Conservation (phyloP, 1,140 invertebrate species). For the Heliconius melpomene region DNA sequence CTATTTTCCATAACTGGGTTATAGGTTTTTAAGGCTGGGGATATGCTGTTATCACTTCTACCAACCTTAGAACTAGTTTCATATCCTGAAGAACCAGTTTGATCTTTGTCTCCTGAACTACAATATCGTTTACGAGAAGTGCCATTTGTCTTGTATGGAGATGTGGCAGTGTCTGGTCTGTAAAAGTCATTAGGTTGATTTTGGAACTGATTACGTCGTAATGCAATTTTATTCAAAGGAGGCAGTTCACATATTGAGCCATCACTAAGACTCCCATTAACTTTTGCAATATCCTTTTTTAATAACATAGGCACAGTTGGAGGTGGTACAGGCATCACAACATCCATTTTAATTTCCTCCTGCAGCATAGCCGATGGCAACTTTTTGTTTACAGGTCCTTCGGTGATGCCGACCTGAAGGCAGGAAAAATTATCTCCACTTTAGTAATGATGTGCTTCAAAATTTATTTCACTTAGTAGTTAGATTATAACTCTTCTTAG, state of each 20-base stretch:
- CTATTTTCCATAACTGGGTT: constrained; percentile 78
- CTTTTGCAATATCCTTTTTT: constrained; percentile 54
- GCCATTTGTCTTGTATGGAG: constrained; percentile 52
- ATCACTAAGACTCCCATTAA: constrained; percentile 69
- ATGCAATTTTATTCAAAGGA: constrained; percentile 53
- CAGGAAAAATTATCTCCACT: constrained; percentile 81
- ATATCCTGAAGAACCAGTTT: constrained; percentile 65
- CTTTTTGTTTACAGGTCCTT: constrained; percentile 76
- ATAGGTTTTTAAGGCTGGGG: constrained; percentile 47
- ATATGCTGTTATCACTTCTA: constrained; percentile 49
- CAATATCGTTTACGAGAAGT: constrained; percentile 57
- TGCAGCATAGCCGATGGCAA: constrained; percentile 73
- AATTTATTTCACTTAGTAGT: constrained; percentile 67
- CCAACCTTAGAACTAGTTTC: constrained; percentile 61
- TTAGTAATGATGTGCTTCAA: constrained; percentile 79
- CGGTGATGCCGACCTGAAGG: constrained; percentile 81
- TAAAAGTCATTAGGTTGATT: constrained; percentile 49
- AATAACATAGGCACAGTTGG: constrained; percentile 48
- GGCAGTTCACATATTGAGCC: constrained; percentile 67
- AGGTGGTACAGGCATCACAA: constrained; percentile 57
- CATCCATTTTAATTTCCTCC: constrained; percentile 65
- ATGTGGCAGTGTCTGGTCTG: constrained; percentile 50
- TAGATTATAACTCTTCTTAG: constrained; percentile 75
- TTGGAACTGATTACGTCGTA: constrained; percentile 57
- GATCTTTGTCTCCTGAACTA: constrained; percentile 65